Evolutionary conservation across 2,113 vertebrate species (phyloP).

Genomic region (Ranitomeya variabilis): DNA sequence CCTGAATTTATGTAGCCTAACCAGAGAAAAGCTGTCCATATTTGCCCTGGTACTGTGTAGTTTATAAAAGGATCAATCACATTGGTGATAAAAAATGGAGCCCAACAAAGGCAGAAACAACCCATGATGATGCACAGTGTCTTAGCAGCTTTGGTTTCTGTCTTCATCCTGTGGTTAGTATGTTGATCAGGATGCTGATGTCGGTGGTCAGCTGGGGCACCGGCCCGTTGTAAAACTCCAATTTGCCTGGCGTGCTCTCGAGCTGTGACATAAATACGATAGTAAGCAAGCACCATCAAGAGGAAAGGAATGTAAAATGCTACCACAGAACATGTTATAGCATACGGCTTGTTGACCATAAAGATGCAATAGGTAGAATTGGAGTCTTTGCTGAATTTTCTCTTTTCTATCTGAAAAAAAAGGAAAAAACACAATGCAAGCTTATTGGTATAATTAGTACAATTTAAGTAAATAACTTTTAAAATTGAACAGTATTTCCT

Average conservation of each 20-base stretch:
- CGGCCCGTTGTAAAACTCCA: slow-evolving; percentile 85
- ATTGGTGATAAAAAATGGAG: slow-evolving; percentile 96
- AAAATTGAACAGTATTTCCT: background rate
- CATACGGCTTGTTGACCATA: slow-evolving; percentile 99
- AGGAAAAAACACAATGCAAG: background rate
- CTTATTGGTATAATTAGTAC: background rate
- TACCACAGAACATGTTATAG: slow-evolving; percentile 96
- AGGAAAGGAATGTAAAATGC: slow-evolving; percentile 97
- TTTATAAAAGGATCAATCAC: slow-evolving; percentile 95
- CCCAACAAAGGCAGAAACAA: slow-evolving; percentile 99
- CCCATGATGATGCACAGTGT: slow-evolving; percentile 98
- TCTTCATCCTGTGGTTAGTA: slow-evolving; percentile 91
- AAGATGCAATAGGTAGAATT: slow-evolving; percentile 94
- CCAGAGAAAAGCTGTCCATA: slow-evolving; percentile 96
- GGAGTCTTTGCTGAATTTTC: slow-evolving; percentile 79
- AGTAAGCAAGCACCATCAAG: slow-evolving; percentile 97
- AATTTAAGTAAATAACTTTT: background rate
- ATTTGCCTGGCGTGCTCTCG: slow-evolving; percentile 92
- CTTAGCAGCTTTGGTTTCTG: slow-evolving; percentile 97
- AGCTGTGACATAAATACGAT: slow-evolving; percentile 95
- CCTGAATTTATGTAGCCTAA: slow-evolving; percentile 99
- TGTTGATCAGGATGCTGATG: slow-evolving; percentile 83
- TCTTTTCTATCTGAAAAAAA: slow-evolving; percentile 82
- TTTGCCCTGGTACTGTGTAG: slow-evolving; percentile 87
- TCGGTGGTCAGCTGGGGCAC: slow-evolving; percentile 71